Conservation (phyloP, 2,113 vertebrate species). For the Dicentrarchus labrax region DNA sequence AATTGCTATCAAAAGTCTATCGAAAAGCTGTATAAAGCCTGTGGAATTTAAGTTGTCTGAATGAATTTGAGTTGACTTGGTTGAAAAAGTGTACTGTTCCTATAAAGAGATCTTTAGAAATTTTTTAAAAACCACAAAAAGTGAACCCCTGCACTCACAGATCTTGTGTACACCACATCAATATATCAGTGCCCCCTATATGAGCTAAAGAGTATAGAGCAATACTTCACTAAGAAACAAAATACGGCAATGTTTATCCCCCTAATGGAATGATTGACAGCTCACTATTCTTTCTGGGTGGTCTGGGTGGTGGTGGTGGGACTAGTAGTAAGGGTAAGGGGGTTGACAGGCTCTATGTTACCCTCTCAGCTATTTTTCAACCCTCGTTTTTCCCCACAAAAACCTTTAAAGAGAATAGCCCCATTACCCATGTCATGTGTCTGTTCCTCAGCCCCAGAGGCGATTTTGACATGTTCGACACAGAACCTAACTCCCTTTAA, state of each 20-base stretch:
- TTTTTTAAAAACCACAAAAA: constrained; percentile 15
- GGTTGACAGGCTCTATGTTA: constrained; percentile 49
- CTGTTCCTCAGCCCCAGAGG: constrained; percentile 49
- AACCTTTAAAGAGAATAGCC: constrained; percentile 64
- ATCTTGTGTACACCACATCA: neutral
- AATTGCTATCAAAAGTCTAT: neutral
- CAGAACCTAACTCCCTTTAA: constrained; percentile 43
- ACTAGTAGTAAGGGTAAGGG: constrained; percentile 7
- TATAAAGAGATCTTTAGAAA: neutral
- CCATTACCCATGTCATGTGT: constrained; percentile 50
- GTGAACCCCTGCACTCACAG: neutral
- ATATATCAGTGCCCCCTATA: constrained; percentile 24
- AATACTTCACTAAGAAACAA: constrained; percentile 48
- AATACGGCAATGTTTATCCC: constrained; percentile 57
- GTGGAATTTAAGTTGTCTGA: neutral
- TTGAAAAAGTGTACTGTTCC: neutral
- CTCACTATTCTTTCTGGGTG: constrained; percentile 77
- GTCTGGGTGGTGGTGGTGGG: constrained; percentile 61
- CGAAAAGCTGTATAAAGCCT: neutral
- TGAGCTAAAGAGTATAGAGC: constrained; percentile 20
- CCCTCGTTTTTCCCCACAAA: constrained; percentile 41
- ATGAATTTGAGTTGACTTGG: neutral
- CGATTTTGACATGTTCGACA: constrained; percentile 39
- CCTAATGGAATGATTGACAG: constrained; percentile 77
- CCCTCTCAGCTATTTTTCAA: constrained; percentile 62